These are phyloP conservation scores for Megalops cyprinoides DNA, from an alignment of 2,797 vertebrate species.

Conservation along the genomic window DNA sequence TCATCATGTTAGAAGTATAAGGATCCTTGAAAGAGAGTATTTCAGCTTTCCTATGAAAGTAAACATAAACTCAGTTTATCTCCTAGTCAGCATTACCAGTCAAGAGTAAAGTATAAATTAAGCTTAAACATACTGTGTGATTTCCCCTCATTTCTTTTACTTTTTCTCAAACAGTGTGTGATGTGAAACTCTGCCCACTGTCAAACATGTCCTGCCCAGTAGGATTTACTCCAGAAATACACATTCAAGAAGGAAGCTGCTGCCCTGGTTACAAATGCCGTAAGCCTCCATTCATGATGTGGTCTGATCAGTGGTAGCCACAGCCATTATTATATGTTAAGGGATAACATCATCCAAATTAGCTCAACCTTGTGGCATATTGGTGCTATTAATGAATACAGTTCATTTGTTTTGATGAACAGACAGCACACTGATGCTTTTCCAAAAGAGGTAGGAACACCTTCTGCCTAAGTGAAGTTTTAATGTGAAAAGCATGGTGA, in stretches of 20 bases:
- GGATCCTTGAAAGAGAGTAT: too few species aligned
- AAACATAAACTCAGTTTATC: not conserved
- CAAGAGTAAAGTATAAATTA: slow-evolving; percentile 38
- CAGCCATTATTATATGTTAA: not conserved
- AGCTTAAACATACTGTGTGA: not conserved
- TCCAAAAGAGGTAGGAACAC: too few species aligned
- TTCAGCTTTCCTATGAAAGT: not conserved
- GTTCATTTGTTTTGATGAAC: too few species aligned
- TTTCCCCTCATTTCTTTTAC: not conserved
- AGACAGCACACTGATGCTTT: too few species aligned
- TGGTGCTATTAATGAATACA: too few species aligned
- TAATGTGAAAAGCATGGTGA: too few species aligned
- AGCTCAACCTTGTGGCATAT: too few species aligned
- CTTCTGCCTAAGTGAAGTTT: too few species aligned
- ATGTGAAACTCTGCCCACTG: slow-evolving; percentile 60
- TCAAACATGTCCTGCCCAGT: slow-evolving; percentile 51
- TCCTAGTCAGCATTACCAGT: not conserved
- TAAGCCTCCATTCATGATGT: slow-evolving; percentile 57
- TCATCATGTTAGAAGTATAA: not conserved
- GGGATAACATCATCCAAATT: too few species aligned
- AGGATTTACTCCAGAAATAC: slow-evolving; percentile 51
- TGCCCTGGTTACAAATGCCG: slow-evolving; percentile 70
- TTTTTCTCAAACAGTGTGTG: slow-evolving; percentile 70
- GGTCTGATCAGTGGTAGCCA: not conserved
- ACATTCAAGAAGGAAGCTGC: slow-evolving; percentile 54